Evolutionary conservation across 2,888 invertebrate genomes (phyloP).

Genomic region (Noctua janthe): DNA sequence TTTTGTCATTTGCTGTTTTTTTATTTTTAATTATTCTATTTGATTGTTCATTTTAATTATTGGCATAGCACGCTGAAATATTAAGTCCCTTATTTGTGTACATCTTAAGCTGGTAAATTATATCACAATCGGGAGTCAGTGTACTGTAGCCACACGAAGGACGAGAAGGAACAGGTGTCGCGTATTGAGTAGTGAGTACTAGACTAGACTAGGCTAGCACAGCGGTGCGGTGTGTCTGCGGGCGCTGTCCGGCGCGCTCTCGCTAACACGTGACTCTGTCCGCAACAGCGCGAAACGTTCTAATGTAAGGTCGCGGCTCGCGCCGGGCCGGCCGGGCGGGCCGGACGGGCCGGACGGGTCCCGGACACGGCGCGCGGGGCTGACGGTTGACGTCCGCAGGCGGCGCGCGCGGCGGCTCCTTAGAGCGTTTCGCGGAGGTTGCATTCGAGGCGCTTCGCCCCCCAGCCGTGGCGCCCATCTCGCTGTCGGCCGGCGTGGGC

Average conservation of each 20-base stretch:
- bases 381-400: slow-evolving; percentile 72
- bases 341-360: slow-evolving; percentile 33
- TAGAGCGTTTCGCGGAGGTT: slow-evolving; percentile 95
- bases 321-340: slow-evolving; percentile 16
- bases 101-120: slow-evolving; percentile 15
- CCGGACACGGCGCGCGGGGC: slow-evolving; percentile 39
- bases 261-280: slow-evolving; percentile 72
- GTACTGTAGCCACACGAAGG: slow-evolving; percentile 2
- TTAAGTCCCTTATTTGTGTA: slow-evolving; percentile 15
- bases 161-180: not conserved
- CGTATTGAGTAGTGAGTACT: not conserved
- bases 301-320: slow-evolving; percentile 75
- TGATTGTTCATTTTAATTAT: not conserved
- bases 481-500: slow-evolving; percentile 93
- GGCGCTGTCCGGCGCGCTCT: slow-evolving; percentile 66
- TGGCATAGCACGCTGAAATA: slow-evolving; percentile 55
- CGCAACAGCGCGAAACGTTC: slow-evolving; percentile 88
- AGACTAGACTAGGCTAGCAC: slow-evolving; percentile 13
- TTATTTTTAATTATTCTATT: not conserved
- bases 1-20: not conserved
- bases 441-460: slow-evolving; percentile 93
- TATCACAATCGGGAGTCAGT: slow-evolving; percentile 17
- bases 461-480: slow-evolving; percentile 94
- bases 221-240: slow-evolving; percentile 43
- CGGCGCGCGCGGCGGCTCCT: slow-evolving; percentile 79